A percentile compares a stretch with the other conserved stretches of the same genome.
Conservation (phyloP, 2,113 vertebrate genomes). For the Poeciliopsis retropinna region DNA sequence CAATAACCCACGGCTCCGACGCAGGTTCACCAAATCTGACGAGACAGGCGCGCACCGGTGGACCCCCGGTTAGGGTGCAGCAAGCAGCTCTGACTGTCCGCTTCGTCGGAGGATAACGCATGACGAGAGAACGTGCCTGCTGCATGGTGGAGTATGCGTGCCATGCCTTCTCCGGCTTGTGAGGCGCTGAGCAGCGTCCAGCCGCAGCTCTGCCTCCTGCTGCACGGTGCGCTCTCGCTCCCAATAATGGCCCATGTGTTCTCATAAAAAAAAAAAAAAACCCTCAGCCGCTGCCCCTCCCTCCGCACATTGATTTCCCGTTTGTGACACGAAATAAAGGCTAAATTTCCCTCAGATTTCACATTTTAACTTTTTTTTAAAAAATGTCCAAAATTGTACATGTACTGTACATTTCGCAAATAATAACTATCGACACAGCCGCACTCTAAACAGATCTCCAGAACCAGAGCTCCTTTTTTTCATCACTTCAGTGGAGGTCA, state of each 20-base stretch:
- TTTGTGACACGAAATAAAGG: background rate
- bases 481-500: background rate
- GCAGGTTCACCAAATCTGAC: slow-evolving; percentile 20
- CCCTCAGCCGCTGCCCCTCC: slow-evolving; percentile 54
- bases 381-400: background rate
- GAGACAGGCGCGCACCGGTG: slow-evolving; percentile 14
- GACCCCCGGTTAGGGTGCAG: background rate
- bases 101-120: background rate
- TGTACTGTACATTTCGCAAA: background rate
- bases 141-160: background rate
- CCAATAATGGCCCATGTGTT: slow-evolving; percentile 62
- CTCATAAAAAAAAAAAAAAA: slow-evolving; percentile 46
- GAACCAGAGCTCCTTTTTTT: background rate
- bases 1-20: slow-evolving; percentile 14
- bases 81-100: background rate
- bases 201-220: slow-evolving; percentile 40
- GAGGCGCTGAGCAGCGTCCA: slow-evolving; percentile 44
- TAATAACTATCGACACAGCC: too few species aligned
- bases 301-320: slow-evolving; percentile 43
- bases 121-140: background rate
- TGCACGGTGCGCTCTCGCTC: slow-evolving; percentile 49
- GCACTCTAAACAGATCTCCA: background rate
- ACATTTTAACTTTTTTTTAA: background rate
- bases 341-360: background rate
- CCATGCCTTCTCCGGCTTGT: slow-evolving; percentile 17